Conservation (phyloP, 2,888 invertebrate species). For the Zele albiditarsus region DNA sequence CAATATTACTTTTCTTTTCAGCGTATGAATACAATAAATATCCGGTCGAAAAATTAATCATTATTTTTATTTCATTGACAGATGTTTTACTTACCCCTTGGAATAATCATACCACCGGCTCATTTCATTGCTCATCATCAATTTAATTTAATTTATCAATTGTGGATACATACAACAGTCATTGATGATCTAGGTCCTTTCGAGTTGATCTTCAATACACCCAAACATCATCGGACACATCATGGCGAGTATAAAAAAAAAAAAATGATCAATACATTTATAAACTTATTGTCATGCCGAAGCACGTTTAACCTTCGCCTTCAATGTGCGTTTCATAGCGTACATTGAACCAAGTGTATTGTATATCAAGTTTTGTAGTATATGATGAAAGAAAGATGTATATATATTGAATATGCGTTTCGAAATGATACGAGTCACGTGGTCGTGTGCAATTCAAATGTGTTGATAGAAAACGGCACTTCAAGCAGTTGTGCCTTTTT, state of each 20-base stretch:
- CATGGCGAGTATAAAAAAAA: slow-evolving; percentile 77
- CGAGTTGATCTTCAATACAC: slow-evolving; percentile 90
- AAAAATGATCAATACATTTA: not conserved
- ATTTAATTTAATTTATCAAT: slow-evolving; percentile 92
- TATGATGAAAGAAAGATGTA: not conserved
- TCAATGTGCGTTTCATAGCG: slow-evolving; percentile 20
- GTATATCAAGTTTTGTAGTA: not conserved
- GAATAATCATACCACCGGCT: slow-evolving; percentile 85
- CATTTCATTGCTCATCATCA: slow-evolving; percentile 89
- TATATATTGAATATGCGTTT: not conserved
- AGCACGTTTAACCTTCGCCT: slow-evolving; percentile 30
- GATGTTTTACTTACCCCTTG: slow-evolving; percentile 84
- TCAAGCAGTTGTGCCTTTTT: not conserved
- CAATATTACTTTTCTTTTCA: too few relatives aligned
- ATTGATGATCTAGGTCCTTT: slow-evolving; percentile 87
- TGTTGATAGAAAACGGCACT: not conserved
- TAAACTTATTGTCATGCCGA: slow-evolving; percentile 20
- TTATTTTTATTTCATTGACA: slow-evolving; percentile 66
- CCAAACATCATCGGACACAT: slow-evolving; percentile 91
- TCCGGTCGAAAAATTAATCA: not conserved
- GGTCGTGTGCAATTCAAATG: not conserved
- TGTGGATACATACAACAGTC: slow-evolving; percentile 94
- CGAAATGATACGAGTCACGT: not conserved
- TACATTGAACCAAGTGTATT: slow-evolving; percentile 25
- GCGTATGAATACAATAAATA: too few relatives aligned